Conservation (phyloP, 2,797 vertebrate genomes). For the Gallinago solitaria region DNA sequence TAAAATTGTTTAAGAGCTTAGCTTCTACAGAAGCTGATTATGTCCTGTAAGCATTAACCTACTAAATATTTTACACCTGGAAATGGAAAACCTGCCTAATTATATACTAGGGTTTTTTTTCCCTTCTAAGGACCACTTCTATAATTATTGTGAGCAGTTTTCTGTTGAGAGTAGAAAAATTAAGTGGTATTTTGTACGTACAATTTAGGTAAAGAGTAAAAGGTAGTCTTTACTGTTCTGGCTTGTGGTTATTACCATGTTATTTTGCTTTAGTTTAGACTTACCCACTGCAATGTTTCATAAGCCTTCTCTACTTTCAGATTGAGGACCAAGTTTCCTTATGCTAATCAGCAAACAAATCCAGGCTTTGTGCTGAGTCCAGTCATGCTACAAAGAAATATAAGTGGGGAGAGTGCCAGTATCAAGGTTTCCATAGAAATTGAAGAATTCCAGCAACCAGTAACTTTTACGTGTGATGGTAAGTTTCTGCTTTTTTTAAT, state of each 20-base stretch:
- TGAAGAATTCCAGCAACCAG: slow-evolving; percentile 91
- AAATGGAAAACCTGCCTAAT: not conserved
- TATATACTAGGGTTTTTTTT: not conserved
- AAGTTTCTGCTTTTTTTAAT: slow-evolving; percentile 32
- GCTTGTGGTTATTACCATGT: slow-evolving; percentile 5
- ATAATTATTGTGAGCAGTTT: not conserved
- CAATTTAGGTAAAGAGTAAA: not conserved
- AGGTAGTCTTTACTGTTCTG: not conserved
- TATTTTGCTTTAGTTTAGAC: not conserved
- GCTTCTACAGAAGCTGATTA: not conserved
- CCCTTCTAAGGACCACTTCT: not conserved
- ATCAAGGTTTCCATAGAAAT: slow-evolving; percentile 98
- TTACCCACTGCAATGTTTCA: not conserved
- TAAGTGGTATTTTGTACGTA: not conserved
- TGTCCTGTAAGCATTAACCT: not conserved
- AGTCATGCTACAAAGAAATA: slow-evolving; percentile 86
- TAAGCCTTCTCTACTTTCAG: slow-evolving; percentile 77
- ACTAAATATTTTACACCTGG: not conserved
- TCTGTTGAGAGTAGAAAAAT: not conserved
- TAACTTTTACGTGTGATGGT: slow-evolving; percentile 99
- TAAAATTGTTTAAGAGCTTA: not conserved
- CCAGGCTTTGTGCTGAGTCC: slow-evolving; percentile 92
- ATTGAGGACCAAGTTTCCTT: slow-evolving; percentile 85
- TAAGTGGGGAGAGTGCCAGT: slow-evolving; percentile 85
- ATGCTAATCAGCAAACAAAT: slow-evolving; percentile 82